Base-by-base conservation (phyloP, 1,140 invertebrate species). In the Penaeus chinensis region DNA sequence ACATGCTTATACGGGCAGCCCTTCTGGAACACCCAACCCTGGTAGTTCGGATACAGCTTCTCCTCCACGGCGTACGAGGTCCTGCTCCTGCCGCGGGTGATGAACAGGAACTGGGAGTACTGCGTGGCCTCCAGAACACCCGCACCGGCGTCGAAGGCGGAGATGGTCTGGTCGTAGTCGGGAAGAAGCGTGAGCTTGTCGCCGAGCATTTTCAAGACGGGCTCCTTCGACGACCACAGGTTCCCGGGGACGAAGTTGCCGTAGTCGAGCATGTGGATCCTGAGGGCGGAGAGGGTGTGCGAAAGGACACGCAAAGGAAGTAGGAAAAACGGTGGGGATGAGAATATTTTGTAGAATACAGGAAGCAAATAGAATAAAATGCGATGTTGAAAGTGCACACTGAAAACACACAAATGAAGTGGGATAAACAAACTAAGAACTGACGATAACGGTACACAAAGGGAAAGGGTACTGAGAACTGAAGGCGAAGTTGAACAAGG, bases 91-190 rank as follows among this genome's bases (percentile, higher is more conserved):
- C 54, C n/a, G 13, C 78, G 85, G 10, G 76, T 81, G 63, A 86
- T 86, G 47, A 86, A 86, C 2, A 86, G 65, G 54, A 81, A 86
- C 65, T 86, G 78, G n/a, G 85, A 86, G 85, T 86, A 86, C 37
- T 80, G 63, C 3, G 85, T 81, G 42, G 85, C 85, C 62, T 86
- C 85, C 16, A 86, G 77, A 2, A 86, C 85, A 10, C 85, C 85
- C 0, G 77, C 84, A 8, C 85, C 85, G 11, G 32, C n/a, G 7
- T 86, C 85, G 65, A 80, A 86, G 24, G 85, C 85, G 11, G 47
- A 13, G 8, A 86, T 42, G 20, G 81, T 63, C 78, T 74, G 77
- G 62, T 85, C 76, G 32, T 85, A 85, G 27, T 85, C 76, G 0
- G 84, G 74, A 8, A 85, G 37, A 18, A 85, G 84, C 0, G 76